Evolutionary conservation across 2,888 invertebrate species (phyloP).

Genomic region (Synanthedon vespiformis): DNA sequence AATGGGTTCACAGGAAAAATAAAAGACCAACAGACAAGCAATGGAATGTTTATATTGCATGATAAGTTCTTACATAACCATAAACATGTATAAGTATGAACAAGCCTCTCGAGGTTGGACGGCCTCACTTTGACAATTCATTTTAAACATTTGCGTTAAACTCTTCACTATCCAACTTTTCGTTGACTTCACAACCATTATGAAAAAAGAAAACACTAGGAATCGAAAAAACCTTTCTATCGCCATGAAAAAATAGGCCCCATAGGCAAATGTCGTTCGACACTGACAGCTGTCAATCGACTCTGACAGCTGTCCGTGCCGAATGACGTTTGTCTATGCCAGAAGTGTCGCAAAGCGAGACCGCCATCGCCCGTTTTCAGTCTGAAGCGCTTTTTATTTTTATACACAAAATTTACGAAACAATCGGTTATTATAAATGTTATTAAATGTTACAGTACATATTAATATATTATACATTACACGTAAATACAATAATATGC

Average conservation of each 20-base stretch:
- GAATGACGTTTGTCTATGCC: background rate
- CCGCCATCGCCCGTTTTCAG: constrained; percentile 31
- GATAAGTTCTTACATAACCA: constrained; percentile 48
- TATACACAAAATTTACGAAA: constrained; percentile 41
- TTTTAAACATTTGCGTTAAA: constrained; percentile 14
- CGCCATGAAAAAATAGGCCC: constrained; percentile 6
- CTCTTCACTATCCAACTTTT: constrained; percentile 22
- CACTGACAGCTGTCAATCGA: background rate
- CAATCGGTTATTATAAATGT: constrained; percentile 9
- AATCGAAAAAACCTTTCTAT: background rate
- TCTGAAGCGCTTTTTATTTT: constrained; percentile 24
- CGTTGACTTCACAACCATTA: constrained; percentile 35
- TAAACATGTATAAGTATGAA: constrained; percentile 26
- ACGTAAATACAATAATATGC: constrained; percentile 5
- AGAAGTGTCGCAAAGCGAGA: constrained; percentile 24
- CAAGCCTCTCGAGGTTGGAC: constrained; percentile 31
- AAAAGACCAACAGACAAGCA: constrained; percentile 56
- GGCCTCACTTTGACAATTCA: constrained; percentile 27
- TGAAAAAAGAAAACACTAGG: constrained; percentile 6
- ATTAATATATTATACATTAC: constrained; percentile 17
- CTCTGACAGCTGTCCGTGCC: background rate
- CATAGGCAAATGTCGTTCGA: background rate
- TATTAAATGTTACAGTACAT: constrained; percentile 23
- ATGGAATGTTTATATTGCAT: constrained; percentile 68
- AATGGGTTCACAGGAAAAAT: constrained; percentile 20